Evolutionary conservation across 2,888 invertebrate species (phyloP), one percentile per base, ranked within the genome.

Genomic region (Mythimna vitellina): DNA sequence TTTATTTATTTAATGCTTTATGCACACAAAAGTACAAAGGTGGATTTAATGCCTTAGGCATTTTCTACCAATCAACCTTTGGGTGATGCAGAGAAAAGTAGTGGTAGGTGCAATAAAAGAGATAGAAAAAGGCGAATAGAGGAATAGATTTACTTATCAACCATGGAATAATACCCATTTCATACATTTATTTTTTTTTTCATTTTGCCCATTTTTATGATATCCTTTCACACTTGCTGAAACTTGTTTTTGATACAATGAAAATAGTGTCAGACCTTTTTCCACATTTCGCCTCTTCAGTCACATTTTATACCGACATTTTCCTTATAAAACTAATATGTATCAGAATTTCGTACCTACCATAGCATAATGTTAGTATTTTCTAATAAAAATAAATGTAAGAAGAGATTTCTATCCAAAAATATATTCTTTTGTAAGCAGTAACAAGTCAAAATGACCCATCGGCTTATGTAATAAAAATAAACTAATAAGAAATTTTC

Each of bases 401-500:
- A 56, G 29, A 62, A 46, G 29, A 49, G n/a, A 32, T 38, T 53
- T n/a, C 20, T 51, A 67, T 64, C 66, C 46, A 54, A 62, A 54
- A 65, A 77, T 76, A 70, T 76, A 53, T 57, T 51, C 58, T 63
- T 46, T 58, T 62, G 35, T 69, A 80, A 73, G 73, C 76, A 76
- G 77, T 82, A 83, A 71, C 81, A 81, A 87, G 83, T 78, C 84
- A 81, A 80, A 88, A 88, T 85, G 86, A 86, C 87, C 88, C 83
- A 81, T 83, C 78, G 75, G 86, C 86, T 88, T 89, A 89, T 89
- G 88, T 89, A 91, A 92, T 92, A 92, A 93, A 89, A 91, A 92
- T 89, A 91, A 91, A 91, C 92, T 93, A 94, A 94, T 94, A 94
- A 93, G 91, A 91, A 90, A 91, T 92, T 91, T 93, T 92, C 93